Conservation (phyloP, 2,888 invertebrate species). For the Tortrix viridana region DNA sequence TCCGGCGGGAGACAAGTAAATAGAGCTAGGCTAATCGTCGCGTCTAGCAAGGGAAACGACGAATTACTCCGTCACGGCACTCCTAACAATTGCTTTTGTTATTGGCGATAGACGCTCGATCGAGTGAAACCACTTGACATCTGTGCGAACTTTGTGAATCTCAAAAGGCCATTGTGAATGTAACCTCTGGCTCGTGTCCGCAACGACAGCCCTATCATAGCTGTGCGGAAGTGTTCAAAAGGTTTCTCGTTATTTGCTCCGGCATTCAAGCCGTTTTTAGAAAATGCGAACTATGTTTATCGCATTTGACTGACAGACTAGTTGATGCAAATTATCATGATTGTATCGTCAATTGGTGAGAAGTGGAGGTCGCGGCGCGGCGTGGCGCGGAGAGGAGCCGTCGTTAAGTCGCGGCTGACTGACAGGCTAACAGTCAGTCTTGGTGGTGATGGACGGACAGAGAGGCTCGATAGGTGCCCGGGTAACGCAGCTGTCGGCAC, state of each 20-base stretch:
- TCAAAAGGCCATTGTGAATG: conserved; percentile 19
- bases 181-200: conserved; percentile 25
- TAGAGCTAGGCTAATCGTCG: conserved; percentile 82
- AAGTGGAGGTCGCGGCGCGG: conserved; percentile 51
- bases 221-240: conserved; percentile 15
- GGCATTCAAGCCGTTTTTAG: conserved; percentile 17
- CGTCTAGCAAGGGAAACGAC: conserved; percentile 78
- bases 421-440: conserved; percentile 57
- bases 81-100: conserved; percentile 78
- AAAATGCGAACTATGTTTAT: conserved; percentile 46
- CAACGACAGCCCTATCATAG: conserved; percentile 25
- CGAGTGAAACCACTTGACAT: conserved; percentile 57
- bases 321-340: conserved; percentile 60
- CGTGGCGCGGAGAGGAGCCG: conserved; percentile 63
- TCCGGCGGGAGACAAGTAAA: conserved; percentile 80
- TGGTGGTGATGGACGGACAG: conserved; percentile 28
- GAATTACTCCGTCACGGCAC: conserved; percentile 79
- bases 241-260: conserved; percentile 9
- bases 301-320: conserved; percentile 57
- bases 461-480: conserved; percentile 18
- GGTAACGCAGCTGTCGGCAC: conserved; percentile 33
- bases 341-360: conserved; percentile 45
- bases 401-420: conserved; percentile 55
- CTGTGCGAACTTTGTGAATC: conserved; percentile 50
- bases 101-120: conserved; percentile 62